Conservation (phyloP, 2,888 invertebrate genomes). For the Calliopum simillimum region DNA sequence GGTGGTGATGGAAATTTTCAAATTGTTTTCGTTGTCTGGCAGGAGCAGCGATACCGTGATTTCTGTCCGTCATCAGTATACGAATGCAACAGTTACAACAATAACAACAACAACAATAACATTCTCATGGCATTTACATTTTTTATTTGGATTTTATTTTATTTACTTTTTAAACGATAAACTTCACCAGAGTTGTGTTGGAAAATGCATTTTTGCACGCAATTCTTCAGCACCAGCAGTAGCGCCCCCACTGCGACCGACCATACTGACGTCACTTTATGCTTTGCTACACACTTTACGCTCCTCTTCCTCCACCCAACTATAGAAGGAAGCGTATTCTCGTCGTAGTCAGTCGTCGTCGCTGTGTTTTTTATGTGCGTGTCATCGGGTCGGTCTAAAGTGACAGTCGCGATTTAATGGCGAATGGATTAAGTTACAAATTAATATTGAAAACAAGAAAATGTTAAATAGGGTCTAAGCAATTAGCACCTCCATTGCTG, state of each 20-base stretch:
- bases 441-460: constrained; percentile 52
- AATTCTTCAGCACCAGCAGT: constrained; percentile 46
- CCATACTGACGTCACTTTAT: constrained; percentile 27
- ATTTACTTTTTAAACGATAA: constrained; percentile 16
- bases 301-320: not conserved
- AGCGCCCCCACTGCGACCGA: constrained; percentile 18
- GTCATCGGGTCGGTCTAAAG: constrained; percentile 65
- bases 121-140: not conserved
- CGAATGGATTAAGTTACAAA: constrained; percentile 57
- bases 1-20: not conserved
- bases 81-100: not conserved
- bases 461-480: constrained; percentile 27
- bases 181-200: constrained; percentile 3
- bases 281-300: not conserved
- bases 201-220: constrained; percentile 61
- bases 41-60: no score
- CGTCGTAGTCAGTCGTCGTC: not conserved
- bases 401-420: constrained; percentile 67
- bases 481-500: constrained; percentile 29
- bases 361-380: constrained; percentile 56
- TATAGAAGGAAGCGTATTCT: constrained; percentile 29
- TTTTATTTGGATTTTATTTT: constrained; percentile 4
- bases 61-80: not conserved
- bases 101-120: constrained; percentile 9
- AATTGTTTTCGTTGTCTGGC: constrained; percentile 1